Conservation (phyloP, 2,113 vertebrate genomes). For the Larimichthys crocea region DNA sequence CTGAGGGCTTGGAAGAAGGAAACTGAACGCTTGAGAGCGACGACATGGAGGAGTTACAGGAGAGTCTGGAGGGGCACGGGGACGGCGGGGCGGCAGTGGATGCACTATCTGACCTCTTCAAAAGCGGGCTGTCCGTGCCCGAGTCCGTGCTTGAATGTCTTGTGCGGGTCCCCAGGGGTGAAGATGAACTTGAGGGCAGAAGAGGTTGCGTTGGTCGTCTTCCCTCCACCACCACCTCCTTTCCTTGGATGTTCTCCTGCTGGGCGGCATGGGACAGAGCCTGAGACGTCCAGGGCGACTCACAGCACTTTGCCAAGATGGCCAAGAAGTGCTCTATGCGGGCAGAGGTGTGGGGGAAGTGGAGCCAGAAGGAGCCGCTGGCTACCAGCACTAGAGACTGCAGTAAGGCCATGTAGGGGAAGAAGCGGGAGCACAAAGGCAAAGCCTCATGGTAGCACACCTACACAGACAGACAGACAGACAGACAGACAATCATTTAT, state of each 20-base stretch:
- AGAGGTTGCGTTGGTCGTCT: slow-evolving; percentile 7
- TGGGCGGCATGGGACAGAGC: slow-evolving; percentile 83
- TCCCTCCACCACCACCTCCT: slow-evolving; percentile 17
- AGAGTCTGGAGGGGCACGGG: slow-evolving; percentile 69
- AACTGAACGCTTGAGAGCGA: slow-evolving; percentile 1
- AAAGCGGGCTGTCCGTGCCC: slow-evolving; percentile 73
- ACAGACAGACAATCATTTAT: background rate
- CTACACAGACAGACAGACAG: slow-evolving; percentile 25
- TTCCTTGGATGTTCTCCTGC: slow-evolving; percentile 67
- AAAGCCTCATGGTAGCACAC: slow-evolving; percentile 87
- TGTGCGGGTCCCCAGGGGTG: slow-evolving; percentile 9
- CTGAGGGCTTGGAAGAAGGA: slow-evolving; percentile 20
- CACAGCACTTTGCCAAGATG: slow-evolving; percentile 87
- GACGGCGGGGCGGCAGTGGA: slow-evolving; percentile 62
- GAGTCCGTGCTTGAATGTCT: slow-evolving; percentile 74
- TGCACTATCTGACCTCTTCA: slow-evolving; percentile 51
- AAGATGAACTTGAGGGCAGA: slow-evolving; percentile 22
- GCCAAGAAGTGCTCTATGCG: slow-evolving; percentile 87
- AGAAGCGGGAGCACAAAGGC: slow-evolving; percentile 86
- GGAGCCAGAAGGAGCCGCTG: slow-evolving; percentile 89
- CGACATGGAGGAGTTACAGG: slow-evolving; percentile 60
- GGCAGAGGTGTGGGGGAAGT: slow-evolving; percentile 87
- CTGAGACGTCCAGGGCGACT: slow-evolving; percentile 89
- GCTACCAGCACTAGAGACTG: slow-evolving; percentile 84
- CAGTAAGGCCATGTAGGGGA: slow-evolving; percentile 86